phyloP scores from a whole-genome alignment of 2,888 invertebrate genomes.

The Chloromyia formosa region DNA sequence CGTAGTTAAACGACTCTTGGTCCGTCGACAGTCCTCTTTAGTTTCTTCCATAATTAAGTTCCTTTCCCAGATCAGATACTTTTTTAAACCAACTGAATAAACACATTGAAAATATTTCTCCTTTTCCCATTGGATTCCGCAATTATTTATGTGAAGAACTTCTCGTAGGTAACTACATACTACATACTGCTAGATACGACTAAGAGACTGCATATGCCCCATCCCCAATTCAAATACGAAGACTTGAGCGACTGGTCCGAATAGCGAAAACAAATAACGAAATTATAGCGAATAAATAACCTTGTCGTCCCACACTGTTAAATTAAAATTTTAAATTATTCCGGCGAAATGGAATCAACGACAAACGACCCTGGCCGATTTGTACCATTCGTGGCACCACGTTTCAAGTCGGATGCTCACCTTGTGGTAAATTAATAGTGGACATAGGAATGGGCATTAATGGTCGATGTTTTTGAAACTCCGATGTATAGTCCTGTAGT shows the following conservation, averaged over 20 bases:
- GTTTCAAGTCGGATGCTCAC: neutral
- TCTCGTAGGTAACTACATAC: neutral
- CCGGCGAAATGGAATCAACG: conserved; percentile 40
- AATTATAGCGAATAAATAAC: conserved; percentile 46
- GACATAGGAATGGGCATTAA: too few species aligned
- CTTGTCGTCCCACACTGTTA: conserved; percentile 41
- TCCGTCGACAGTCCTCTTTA: too few species aligned
- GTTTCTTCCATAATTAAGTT: too few species aligned
- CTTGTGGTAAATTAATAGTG: too few species aligned
- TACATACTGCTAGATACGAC: neutral
- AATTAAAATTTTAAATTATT: conserved; percentile 48
- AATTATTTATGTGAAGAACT: too few species aligned
- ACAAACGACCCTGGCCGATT: conserved; percentile 34
- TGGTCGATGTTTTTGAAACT: too few species aligned
- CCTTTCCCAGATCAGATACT: too few species aligned
- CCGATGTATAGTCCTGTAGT: too few species aligned
- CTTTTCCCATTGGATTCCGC: neutral
- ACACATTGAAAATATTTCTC: neutral
- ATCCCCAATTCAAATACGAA: too few species aligned
- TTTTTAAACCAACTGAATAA: too few species aligned
- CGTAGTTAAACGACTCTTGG: too few species aligned
- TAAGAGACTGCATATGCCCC: neutral
- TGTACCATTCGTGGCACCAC: conserved; percentile 8
- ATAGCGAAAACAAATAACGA: conserved; percentile 43
- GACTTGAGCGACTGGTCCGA: neutral